Conservation (phyloP, 2,113 vertebrate genomes). For the Chionomys nivalis region DNA sequence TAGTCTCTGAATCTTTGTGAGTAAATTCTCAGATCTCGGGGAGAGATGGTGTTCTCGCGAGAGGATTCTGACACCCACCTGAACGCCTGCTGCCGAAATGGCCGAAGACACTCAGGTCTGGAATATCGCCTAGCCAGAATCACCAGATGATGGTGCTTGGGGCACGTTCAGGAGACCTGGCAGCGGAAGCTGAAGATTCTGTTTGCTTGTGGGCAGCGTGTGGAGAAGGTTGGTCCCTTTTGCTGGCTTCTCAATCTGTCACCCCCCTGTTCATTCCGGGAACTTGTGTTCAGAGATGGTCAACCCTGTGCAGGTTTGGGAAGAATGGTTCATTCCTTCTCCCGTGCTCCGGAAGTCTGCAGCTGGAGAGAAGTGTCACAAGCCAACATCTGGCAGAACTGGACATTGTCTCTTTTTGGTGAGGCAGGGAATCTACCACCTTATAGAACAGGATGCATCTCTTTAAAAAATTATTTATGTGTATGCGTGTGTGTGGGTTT, state of each 20-base stretch:
- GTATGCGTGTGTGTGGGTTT: not conserved
- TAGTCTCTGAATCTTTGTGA: not conserved
- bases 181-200: not conserved
- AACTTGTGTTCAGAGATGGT: not conserved
- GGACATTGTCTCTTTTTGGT: not conserved
- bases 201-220: too few relatives aligned
- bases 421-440: not conserved
- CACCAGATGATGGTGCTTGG: not conserved
- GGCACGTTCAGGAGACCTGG: not conserved
- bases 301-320: not conserved
- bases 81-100: not conserved
- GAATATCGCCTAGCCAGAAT: not conserved
- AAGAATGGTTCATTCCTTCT: not conserved
- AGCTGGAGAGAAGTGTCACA: not conserved
- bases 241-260: constrained; percentile 23
- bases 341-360: accelerated
- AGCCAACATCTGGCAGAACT: not conserved
- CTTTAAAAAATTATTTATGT: not conserved
- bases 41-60: not conserved
- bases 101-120: not conserved
- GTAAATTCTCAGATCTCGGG: not conserved
- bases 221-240: not conserved
- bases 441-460: not conserved
- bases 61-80: not conserved
- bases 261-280: not conserved